Percentiles rank a stretch among this genome's conserved stretches.
These are phyloP conservation scores for Brachionus calyciflorus DNA, from an alignment of 1,140 invertebrate species.

Conservation along the genomic window DNA sequence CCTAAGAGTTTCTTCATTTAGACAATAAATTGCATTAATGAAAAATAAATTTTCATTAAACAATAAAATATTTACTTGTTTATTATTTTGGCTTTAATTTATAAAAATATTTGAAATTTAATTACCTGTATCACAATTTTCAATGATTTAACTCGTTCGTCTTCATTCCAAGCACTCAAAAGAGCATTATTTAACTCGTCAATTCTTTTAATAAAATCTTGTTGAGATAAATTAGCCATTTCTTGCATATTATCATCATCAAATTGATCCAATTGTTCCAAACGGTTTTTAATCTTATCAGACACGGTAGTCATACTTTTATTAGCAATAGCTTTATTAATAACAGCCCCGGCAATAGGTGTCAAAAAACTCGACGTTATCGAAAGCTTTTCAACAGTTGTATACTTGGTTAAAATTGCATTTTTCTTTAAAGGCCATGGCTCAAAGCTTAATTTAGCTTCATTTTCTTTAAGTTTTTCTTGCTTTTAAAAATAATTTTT, in stretches of 20 bases:
- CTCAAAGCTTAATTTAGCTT: constrained; percentile 64
- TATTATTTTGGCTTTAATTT: no score
- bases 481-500: constrained; percentile 54
- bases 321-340: constrained; percentile 25
- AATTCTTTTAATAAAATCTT: constrained; percentile 82
- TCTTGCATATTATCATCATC: constrained; percentile 73
- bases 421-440: constrained; percentile 72
- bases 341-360: constrained; percentile 43
- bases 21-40: no score
- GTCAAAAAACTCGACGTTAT: constrained; percentile 79
- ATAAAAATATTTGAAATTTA: no score
- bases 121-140: constrained; percentile 87
- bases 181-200: constrained; percentile 85
- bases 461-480: constrained; percentile 51
- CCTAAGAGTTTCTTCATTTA: no score
- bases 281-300: constrained; percentile 81
- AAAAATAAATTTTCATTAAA: no score
- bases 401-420: constrained; percentile 78
- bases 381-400: constrained; percentile 83
- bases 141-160: constrained; percentile 88
- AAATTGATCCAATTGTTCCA: constrained; percentile 90
- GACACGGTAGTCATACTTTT: constrained; percentile 66
- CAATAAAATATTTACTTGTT: no score
- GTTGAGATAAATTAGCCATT: constrained; percentile 77
- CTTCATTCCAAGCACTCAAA: constrained; percentile 80